These are phyloP conservation scores for Cyclura pinguis DNA, from an alignment of 2,797 vertebrate species.

Conservation along the genomic window DNA sequence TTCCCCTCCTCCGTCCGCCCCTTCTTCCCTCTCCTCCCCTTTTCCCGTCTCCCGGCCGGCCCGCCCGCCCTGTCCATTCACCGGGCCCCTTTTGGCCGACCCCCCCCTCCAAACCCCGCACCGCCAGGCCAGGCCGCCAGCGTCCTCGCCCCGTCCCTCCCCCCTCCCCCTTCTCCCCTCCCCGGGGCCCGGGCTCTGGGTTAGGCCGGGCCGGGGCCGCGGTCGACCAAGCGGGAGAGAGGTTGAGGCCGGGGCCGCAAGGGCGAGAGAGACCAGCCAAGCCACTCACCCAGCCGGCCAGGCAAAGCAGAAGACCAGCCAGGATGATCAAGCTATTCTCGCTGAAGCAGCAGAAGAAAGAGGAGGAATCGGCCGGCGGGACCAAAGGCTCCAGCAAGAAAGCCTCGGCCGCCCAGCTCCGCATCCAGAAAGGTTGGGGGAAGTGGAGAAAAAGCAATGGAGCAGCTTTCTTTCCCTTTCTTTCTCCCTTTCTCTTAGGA, in stretches of 20 bases:
- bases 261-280: background rate
- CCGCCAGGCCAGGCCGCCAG: background rate
- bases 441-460: too few species aligned
- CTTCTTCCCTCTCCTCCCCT: background rate
- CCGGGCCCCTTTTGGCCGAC: conserved; percentile 10
- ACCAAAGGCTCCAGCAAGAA: conserved; percentile 92
- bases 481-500: background rate
- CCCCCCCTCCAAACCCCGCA: too few species aligned
- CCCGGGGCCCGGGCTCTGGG: conserved; percentile 38
- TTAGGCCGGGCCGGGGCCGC: conserved; percentile 55
- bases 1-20: conserved; percentile 6
- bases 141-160: background rate
- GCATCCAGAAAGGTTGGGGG: conserved; percentile 92
- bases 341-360: conserved; percentile 98
- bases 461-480: too few species aligned
- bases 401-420: conserved; percentile 94
- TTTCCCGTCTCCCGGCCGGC: conserved; percentile 17
- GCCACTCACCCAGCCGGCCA: conserved; percentile 57
- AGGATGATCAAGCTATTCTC: conserved; percentile 98
- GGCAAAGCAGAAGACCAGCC: conserved; percentile 52
- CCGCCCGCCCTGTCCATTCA: background rate
- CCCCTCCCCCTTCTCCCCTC: conserved; percentile 1
- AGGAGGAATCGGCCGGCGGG: conserved; percentile 95
- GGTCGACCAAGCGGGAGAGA: conserved; percentile 41
- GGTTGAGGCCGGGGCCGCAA: conserved; percentile 55